Evolutionary conservation across 2,797 vertebrate species (phyloP).

Genomic region (Nothura maculosa): DNA sequence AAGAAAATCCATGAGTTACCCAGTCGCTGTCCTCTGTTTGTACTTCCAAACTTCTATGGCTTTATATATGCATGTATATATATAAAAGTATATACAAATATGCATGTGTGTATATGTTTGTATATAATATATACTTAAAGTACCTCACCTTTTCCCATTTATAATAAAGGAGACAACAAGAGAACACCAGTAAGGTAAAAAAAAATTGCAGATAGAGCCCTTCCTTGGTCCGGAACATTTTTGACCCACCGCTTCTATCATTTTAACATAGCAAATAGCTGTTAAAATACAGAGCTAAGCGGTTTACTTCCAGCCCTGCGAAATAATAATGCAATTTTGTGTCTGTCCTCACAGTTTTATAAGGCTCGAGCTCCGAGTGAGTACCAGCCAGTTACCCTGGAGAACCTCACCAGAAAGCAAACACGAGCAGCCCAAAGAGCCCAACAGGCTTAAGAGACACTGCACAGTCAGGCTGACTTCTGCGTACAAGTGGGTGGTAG

Average conservation of each 20-base stretch:
- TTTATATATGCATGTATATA: neutral
- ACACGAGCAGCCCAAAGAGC: neutral
- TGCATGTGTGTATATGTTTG: neutral
- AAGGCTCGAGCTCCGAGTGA: conserved; percentile 3
- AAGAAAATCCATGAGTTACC: neutral
- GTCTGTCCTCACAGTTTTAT: conserved; percentile 1
- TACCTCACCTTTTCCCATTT: rapidly evolving
- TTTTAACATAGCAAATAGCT: neutral
- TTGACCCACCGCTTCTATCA: neutral
- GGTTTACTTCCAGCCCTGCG: neutral
- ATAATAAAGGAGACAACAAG: neutral
- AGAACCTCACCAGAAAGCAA: conserved; percentile 48
- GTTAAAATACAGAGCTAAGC: neutral
- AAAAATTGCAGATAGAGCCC: neutral
- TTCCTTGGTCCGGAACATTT: neutral
- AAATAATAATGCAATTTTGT: conserved; percentile 25
- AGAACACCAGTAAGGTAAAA: neutral
- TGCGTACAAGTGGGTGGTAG: conserved; percentile 62
- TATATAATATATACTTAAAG: neutral
- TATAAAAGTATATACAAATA: neutral
- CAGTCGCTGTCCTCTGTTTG: neutral
- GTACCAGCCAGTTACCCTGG: conserved; percentile 40
- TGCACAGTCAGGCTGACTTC: neutral
- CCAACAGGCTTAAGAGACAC: neutral
- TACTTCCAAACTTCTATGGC: neutral